These are phyloP conservation scores for Propithecus coquereli DNA, from an alignment of 2,113 vertebrate species.

Conservation along the genomic window DNA sequence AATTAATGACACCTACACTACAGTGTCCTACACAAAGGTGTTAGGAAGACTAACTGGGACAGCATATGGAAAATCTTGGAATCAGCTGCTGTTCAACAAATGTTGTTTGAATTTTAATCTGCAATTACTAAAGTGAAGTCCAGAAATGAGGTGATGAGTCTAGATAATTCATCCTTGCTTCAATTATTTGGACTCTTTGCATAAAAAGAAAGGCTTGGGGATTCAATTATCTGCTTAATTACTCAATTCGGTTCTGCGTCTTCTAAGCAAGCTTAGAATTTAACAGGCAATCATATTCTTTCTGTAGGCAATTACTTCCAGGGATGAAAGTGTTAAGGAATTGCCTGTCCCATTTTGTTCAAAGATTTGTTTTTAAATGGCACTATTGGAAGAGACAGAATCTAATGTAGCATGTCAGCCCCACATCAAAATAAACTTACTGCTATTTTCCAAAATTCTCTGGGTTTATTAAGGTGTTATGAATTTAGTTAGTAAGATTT, in stretches of 20 bases:
- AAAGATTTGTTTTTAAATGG: not conserved
- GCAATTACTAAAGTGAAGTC: constrained; percentile 2
- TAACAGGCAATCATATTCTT: constrained; percentile 34
- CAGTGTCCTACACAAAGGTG: too few relatives aligned
- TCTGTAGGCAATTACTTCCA: constrained; percentile 10
- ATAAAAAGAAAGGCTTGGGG: not conserved
- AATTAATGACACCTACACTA: not conserved
- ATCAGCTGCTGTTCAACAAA: constrained; percentile 19
- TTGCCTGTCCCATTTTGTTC: not conserved
- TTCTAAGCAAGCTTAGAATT: constrained; percentile 52
- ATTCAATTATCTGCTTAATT: constrained; percentile 42
- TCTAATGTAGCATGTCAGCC: constrained; percentile 8
- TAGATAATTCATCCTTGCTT: constrained; percentile 48
- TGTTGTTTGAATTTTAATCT: constrained; percentile 48
- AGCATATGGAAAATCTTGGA: not conserved
- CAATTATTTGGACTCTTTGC: constrained; percentile 40
- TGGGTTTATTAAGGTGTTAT: constrained; percentile 48
- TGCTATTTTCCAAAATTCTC: constrained; percentile 28
- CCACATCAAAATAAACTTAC: constrained; percentile 45
- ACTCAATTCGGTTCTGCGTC: constrained; percentile 20
- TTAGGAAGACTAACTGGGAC: not conserved
- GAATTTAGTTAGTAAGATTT: constrained; percentile 59
- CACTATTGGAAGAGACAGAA: constrained; percentile 27
- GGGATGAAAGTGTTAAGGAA: constrained; percentile 27
- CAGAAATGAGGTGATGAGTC: constrained; percentile 30